phyloP scores from a whole-genome alignment of 2,797 vertebrate genomes.

The Meriones psammophilus region DNA sequence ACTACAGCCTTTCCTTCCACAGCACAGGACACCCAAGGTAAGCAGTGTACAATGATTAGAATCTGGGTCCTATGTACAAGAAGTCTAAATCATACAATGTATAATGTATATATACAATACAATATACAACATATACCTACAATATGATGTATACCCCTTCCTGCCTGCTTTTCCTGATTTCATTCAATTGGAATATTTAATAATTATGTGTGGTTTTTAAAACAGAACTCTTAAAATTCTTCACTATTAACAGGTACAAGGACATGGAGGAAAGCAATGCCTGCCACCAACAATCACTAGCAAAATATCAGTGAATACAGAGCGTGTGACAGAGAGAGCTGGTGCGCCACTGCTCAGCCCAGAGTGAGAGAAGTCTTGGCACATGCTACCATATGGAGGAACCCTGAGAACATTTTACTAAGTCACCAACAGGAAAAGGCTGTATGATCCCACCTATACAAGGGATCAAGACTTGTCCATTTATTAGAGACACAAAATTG shows the following conservation, averaged over 20 bases:
- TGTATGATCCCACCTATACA: background rate
- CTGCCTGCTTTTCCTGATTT: background rate
- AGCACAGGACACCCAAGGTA: background rate
- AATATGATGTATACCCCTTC: no score
- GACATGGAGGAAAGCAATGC: background rate
- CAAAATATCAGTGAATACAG: background rate
- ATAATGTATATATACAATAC: background rate
- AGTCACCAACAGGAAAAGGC: background rate
- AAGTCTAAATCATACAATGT: background rate
- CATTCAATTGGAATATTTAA: background rate
- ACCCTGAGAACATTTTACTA: background rate
- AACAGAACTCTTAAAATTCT: background rate
- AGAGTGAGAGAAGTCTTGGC: background rate
- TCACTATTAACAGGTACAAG: background rate
- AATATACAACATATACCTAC: no score
- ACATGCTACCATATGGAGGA: background rate
- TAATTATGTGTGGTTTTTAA: background rate
- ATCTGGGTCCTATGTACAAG: background rate
- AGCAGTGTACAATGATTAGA: background rate
- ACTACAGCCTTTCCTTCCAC: background rate
- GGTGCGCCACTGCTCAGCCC: background rate
- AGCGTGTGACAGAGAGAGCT: background rate
- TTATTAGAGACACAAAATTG: background rate
- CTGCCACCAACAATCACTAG: background rate
- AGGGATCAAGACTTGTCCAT: background rate